Conservation (phyloP, 2,888 invertebrate species). For the Eutolmus rufibarbis region DNA sequence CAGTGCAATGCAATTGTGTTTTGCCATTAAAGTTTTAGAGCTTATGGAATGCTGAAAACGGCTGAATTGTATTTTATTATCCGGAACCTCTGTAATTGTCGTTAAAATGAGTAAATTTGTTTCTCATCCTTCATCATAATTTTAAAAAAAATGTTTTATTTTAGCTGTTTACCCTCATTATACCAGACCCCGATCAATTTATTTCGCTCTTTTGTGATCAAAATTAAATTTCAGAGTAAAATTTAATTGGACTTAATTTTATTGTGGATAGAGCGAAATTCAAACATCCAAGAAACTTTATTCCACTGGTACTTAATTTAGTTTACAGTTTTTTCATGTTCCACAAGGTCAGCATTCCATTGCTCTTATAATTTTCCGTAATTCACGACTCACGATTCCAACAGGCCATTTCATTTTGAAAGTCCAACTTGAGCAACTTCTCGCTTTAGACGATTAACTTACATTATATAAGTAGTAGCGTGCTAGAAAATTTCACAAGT, state of each 20-base stretch:
- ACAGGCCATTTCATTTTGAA: slow-evolving; percentile 11
- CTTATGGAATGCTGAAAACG: slow-evolving; percentile 26
- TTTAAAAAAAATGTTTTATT: background rate
- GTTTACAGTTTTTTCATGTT: background rate
- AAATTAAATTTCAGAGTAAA: background rate
- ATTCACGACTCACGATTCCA: background rate
- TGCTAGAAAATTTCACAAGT: slow-evolving; percentile 2
- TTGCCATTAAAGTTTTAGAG: background rate
- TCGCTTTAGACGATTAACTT: slow-evolving; percentile 3
- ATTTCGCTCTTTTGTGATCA: background rate
- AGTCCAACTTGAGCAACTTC: slow-evolving; percentile 2
- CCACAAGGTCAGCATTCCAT: background rate
- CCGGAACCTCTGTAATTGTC: background rate
- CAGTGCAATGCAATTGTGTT: slow-evolving; percentile 35
- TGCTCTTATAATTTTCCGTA: slow-evolving; percentile 19
- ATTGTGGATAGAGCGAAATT: background rate
- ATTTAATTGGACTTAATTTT: background rate
- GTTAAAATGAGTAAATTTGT: background rate
- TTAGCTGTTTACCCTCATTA: background rate
- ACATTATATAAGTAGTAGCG: slow-evolving; percentile 6
- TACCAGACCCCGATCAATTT: background rate
- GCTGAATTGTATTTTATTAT: background rate
- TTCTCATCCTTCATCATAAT: background rate
- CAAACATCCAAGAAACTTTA: background rate
- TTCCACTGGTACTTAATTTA: background rate